Evolutionary conservation across 2,797 vertebrate species (phyloP).

Genomic region (Danionella dracula): DNA sequence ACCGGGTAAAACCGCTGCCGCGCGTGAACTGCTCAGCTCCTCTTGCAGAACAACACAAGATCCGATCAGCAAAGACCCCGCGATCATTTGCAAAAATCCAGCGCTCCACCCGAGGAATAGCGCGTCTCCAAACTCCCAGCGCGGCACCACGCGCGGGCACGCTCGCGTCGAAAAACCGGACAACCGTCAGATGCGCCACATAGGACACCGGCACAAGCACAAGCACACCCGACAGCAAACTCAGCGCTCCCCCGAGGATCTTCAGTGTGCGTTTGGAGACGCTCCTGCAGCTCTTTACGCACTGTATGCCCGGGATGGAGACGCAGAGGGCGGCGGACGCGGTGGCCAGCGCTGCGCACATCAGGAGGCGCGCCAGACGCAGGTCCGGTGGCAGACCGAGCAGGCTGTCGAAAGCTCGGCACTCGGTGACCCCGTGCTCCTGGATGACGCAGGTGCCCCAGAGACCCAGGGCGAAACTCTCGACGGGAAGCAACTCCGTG

Average conservation of each 20-base stretch:
- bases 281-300: constrained; percentile 56
- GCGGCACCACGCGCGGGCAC: constrained; percentile 53
- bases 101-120: constrained; percentile 67
- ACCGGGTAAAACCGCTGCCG: no score
- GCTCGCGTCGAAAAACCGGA: constrained; percentile 55
- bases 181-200: constrained; percentile 52
- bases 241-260: constrained; percentile 43
- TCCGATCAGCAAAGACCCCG: constrained; percentile 57
- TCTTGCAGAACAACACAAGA: constrained; percentile 53
- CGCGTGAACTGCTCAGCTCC: background rate
- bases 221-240: constrained; percentile 50
- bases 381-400: constrained; percentile 58
- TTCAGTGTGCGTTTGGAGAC: constrained; percentile 51
- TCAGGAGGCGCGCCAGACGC: constrained; percentile 55
- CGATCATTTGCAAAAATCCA: constrained; percentile 53
- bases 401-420: constrained; percentile 51
- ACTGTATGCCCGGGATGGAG: constrained; percentile 51
- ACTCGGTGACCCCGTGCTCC: constrained; percentile 50
- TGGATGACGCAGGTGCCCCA: constrained; percentile 65
- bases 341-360: constrained; percentile 41
- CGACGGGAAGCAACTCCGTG: constrained; percentile 58
- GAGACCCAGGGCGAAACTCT: constrained; percentile 63
- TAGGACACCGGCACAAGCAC: constrained; percentile 58
- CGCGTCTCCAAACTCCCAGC: constrained; percentile 65
- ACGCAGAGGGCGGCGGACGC: constrained; percentile 44